Conservation (phyloP, 2,888 invertebrate genomes). For the Drosophila mayaguana region DNA sequence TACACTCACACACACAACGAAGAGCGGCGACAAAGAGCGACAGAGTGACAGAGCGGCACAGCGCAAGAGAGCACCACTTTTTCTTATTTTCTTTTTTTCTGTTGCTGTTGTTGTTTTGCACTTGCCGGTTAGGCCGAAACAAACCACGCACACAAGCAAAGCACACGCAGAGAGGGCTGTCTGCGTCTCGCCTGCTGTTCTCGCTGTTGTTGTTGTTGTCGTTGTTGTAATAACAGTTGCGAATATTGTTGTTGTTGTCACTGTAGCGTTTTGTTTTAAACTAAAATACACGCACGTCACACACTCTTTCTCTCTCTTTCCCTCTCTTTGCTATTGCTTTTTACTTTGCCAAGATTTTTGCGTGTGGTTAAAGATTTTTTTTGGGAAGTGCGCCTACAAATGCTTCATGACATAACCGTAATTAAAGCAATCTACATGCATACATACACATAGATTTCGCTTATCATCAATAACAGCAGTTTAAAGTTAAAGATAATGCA, state of each 20-base stretch:
- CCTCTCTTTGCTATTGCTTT: slow-evolving; percentile 8
- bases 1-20: slow-evolving; percentile 47
- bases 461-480: slow-evolving; percentile 43
- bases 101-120: slow-evolving; percentile 34
- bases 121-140: slow-evolving; percentile 53
- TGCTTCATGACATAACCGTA: slow-evolving; percentile 68
- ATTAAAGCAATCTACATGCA: slow-evolving; percentile 32
- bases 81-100: not conserved
- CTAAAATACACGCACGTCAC: slow-evolving; percentile 36
- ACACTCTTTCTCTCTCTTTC: slow-evolving; percentile 15
- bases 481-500: slow-evolving; percentile 46
- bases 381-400: slow-evolving; percentile 33
- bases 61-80: slow-evolving; percentile 30
- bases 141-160: slow-evolving; percentile 38
- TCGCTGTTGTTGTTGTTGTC: slow-evolving; percentile 13
- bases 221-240: slow-evolving; percentile 23
- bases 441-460: slow-evolving; percentile 5
- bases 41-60: slow-evolving; percentile 10
- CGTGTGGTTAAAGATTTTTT: slow-evolving; percentile 21
- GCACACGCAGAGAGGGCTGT: slow-evolving; percentile 32
- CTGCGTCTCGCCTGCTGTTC: slow-evolving; percentile 38
- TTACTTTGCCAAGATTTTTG: slow-evolving; percentile 21
- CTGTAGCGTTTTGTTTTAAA: slow-evolving; percentile 38
- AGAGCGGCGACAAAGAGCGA: slow-evolving; percentile 26
- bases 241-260: slow-evolving; percentile 17